phyloP scores from a whole-genome alignment of 1,140 invertebrate species.

The Trialeurodes vaporariorum region DNA sequence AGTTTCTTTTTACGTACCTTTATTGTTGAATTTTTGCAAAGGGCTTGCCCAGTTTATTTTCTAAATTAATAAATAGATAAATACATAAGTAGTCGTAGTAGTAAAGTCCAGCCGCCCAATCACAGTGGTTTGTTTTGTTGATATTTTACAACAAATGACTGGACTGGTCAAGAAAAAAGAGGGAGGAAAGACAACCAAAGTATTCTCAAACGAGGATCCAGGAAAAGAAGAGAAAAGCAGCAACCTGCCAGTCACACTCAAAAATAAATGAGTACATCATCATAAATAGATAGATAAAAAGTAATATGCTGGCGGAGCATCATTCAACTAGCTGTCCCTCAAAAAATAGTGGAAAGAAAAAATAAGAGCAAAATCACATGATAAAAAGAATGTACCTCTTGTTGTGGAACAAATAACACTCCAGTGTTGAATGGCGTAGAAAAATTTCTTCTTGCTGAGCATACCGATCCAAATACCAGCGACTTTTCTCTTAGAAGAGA shows the following conservation, averaged over 20 bases:
- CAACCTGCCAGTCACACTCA: background rate
- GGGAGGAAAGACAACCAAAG: no score
- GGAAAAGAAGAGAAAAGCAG: no score
- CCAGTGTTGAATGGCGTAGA: slow-evolving; percentile 80
- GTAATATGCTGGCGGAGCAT: background rate
- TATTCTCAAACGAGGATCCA: no score
- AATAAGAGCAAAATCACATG: background rate
- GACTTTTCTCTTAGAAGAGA: background rate
- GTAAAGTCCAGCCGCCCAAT: no score
- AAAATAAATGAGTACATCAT: background rate
- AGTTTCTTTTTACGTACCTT: no score
- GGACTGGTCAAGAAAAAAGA: no score
- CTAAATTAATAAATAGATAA: no score
- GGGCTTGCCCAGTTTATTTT: no score
- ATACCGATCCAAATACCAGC: background rate
- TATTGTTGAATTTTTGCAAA: no score
- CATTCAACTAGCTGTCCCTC: background rate
- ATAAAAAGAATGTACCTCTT: slow-evolving; percentile 56
- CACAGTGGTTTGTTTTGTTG: no score
- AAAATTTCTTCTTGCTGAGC: slow-evolving; percentile 28
- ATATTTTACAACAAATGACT: no score
- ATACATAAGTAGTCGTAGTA: no score
- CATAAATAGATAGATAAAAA: slow-evolving; percentile 3
- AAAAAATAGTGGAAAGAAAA: background rate
- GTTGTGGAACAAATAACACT: slow-evolving; percentile 96